phyloP scores from a whole-genome alignment of 2,797 vertebrate species.

The Carduelis carduelis region DNA sequence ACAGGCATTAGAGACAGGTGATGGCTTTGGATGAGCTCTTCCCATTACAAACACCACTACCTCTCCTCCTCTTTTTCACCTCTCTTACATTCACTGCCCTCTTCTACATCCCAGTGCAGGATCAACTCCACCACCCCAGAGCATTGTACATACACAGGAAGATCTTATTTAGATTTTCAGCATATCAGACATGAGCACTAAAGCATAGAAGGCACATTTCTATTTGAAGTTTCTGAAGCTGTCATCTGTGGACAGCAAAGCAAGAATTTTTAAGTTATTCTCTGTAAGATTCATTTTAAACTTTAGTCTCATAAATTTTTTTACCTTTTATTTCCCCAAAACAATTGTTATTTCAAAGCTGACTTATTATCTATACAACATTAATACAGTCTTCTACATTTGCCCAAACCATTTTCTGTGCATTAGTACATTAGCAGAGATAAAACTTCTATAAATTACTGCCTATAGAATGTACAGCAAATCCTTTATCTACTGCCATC shows the following conservation, averaged over 20 bases:
- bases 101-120: not conserved
- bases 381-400: not conserved
- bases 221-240: not conserved
- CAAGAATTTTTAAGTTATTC: not conserved
- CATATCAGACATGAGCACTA: not conserved
- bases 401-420: not conserved
- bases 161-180: not conserved
- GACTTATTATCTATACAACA: not conserved
- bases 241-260: not conserved
- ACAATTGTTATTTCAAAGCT: not conserved
- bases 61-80: not conserved
- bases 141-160: not conserved
- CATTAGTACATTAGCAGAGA: not conserved
- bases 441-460: not conserved
- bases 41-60: not conserved
- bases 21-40: not conserved
- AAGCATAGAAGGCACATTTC: not conserved
- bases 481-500: not conserved
- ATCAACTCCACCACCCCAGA: not conserved
- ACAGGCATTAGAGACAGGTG: not conserved
- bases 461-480: not conserved
- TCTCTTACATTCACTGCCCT: not conserved
- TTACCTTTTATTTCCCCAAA: not conserved
- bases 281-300: not conserved
- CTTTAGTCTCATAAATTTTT: not conserved